phyloP scores from a whole-genome alignment of 2,888 invertebrate genomes.

The Gryllus longicercus region DNA sequence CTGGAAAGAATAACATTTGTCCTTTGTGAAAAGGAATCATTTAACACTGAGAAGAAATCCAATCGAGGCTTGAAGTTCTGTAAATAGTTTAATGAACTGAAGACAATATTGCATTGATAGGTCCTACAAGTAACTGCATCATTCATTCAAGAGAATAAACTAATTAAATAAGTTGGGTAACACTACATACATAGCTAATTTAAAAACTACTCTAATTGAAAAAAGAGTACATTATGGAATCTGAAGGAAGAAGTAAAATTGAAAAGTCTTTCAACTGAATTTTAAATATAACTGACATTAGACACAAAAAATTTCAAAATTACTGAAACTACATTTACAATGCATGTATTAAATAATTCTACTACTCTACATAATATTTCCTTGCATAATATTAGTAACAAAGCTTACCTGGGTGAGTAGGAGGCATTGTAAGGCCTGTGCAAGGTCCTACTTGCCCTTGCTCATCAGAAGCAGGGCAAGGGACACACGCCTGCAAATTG shows the following conservation, averaged over 20 bases:
- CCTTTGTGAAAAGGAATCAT: too few species aligned
- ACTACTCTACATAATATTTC: background rate
- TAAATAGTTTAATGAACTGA: too few species aligned
- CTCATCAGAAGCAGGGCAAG: conserved; percentile 29
- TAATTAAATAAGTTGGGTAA: too few species aligned
- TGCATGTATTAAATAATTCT: too few species aligned
- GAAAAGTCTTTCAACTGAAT: background rate
- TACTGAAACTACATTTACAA: background rate
- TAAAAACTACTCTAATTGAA: background rate
- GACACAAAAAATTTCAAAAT: background rate
- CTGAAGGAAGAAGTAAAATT: background rate
- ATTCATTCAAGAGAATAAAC: too few species aligned
- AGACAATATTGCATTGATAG: too few species aligned
- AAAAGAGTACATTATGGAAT: background rate
- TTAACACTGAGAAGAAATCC: too few species aligned
- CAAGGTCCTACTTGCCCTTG: conserved; percentile 28
- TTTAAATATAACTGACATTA: background rate
- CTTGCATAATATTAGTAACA: background rate
- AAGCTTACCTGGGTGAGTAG: conserved; percentile 29
- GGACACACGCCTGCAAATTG: conserved; percentile 26
- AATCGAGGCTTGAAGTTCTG: too few species aligned
- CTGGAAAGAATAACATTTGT: conserved; percentile 22
- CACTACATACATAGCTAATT: too few species aligned
- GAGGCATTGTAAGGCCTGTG: conserved; percentile 28
- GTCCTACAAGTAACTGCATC: too few species aligned